Percentiles rank a stretch among this genome's conserved stretches.
These are phyloP conservation scores for Natrix natrix DNA, from an alignment of 2,797 vertebrate species.

Conservation along the genomic window DNA sequence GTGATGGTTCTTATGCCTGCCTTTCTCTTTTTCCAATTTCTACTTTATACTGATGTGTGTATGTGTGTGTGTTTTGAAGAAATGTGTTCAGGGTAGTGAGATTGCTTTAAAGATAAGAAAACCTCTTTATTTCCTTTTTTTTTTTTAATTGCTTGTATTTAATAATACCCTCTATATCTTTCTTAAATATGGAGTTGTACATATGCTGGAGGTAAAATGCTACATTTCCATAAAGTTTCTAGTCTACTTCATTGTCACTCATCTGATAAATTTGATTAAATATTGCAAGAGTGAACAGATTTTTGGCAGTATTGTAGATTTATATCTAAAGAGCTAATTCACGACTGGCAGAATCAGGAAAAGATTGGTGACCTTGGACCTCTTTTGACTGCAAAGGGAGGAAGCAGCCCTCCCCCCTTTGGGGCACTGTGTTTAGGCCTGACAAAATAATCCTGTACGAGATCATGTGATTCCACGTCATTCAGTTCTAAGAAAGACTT, in stretches of 20 bases:
- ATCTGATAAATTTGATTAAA: background rate
- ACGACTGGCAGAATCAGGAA: background rate
- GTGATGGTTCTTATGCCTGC: background rate
- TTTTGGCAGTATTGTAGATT: background rate
- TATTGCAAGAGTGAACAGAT: background rate
- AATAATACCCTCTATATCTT: background rate
- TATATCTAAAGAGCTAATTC: background rate
- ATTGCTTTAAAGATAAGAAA: background rate
- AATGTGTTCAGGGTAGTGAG: background rate
- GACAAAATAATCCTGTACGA: background rate
- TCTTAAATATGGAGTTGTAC: background rate
- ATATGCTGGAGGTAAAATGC: background rate
- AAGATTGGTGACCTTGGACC: background rate
- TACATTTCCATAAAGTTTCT: background rate
- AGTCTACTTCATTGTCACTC: background rate
- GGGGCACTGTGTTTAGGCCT: conserved; percentile 1
- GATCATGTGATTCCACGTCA: background rate
- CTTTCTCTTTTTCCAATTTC: background rate
- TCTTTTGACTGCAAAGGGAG: background rate
- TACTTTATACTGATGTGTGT: background rate
- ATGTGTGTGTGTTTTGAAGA: background rate
- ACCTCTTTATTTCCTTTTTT: background rate
- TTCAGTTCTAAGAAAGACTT: background rate
- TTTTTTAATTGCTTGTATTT: background rate
- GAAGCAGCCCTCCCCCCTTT: background rate